Conservation (phyloP, 2,113 vertebrate species). For the Pardalotus punctatus region DNA sequence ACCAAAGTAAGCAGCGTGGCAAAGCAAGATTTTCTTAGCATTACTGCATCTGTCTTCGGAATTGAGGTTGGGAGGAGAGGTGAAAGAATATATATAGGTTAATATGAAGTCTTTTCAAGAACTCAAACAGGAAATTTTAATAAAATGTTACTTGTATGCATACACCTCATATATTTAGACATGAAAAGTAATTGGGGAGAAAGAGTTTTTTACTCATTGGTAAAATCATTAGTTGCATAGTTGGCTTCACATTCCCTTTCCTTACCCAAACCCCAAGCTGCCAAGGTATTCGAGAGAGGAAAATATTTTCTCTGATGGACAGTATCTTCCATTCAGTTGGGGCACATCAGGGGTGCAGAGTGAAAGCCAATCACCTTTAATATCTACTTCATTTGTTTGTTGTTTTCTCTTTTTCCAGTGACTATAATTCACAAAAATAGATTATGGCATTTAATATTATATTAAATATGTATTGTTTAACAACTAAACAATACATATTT, state of each 20-base stretch:
- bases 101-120: background rate
- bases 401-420: background rate
- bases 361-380: background rate
- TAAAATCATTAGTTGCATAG: conserved; percentile 10
- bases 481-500: background rate
- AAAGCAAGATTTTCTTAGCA: background rate
- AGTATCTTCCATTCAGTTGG: background rate
- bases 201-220: background rate
- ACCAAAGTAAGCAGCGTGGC: background rate
- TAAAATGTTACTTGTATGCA: background rate
- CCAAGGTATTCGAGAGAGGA: background rate
- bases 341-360: fast-evolving
- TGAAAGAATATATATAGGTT: background rate
- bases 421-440: background rate
- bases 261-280: background rate
- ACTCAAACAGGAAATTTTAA: background rate
- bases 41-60: background rate
- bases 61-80: background rate
- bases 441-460: background rate
- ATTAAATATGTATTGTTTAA: background rate
- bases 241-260: background rate
- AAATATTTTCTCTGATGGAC: background rate
- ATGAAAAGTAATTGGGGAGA: background rate
- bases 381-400: background rate
- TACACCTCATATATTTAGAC: background rate